Base-by-base conservation (phyloP, 2,797 vertebrate species). In the Sarcophilus harrisii region DNA sequence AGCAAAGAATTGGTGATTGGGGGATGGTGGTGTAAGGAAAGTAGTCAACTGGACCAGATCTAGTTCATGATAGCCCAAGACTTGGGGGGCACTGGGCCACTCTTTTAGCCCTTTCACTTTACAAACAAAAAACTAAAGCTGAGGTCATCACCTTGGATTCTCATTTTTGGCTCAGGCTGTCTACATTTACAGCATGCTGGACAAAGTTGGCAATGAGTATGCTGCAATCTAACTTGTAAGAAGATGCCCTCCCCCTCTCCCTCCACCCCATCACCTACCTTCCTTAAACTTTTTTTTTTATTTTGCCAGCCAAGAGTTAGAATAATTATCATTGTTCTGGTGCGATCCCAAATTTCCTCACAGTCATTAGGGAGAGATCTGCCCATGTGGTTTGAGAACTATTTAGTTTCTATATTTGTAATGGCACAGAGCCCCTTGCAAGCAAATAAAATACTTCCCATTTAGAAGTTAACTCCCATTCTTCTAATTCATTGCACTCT, bases 401-500 rank as follows among this genome's bases (percentile, higher is more conserved):
- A 54, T 58, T 95, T 27, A n/a, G 0, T 57, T 96, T 95, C 90
- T 90, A 58, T 14, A 45, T 45, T 93, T 93, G 90, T 18, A 90
- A 24, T n/a, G 11, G 62, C 30, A 58, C 54, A 94, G 54, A 49
- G 28, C 29, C 93, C 58, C 94, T 92, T 28, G 94, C 45, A 96
- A 94, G 32, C 62, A 89, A 90, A 93, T 57, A 90, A 94, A 95
- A 96, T 57, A 81, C 55, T 91, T 95, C 73, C 57, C 5, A 30
- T 94, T 87, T 66, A 91, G 49, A 96, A 87, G 81, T 57, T 28
- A 12, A 91, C 62, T 93, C 18, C 91, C 29, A 14, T n/a, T 73
- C 94, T 91, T 55, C 58, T 90, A 90, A 93, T 16, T 95, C 90
- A 62, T 59, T 92, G 30, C 60, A 58, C 94, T 96, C 95, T 81